These are phyloP conservation scores for Hemicordylus capensis DNA, from an alignment of 2,113 vertebrate genomes.

Conservation along the genomic window DNA sequence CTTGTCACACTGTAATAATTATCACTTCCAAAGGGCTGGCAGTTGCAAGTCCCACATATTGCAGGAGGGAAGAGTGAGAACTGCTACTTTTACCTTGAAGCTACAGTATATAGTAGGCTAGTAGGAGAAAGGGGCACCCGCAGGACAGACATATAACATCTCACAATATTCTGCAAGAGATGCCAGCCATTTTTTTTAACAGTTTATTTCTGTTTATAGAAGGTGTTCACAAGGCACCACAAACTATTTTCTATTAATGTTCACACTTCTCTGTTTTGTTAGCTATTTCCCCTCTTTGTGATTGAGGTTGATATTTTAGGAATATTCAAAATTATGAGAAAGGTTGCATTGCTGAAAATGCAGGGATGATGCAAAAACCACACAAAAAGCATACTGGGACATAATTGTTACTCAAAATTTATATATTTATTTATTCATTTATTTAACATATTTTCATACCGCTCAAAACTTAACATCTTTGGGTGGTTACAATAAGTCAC, in stretches of 20 bases:
- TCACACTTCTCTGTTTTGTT: background rate
- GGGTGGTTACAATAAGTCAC: no score
- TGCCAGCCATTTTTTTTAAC: background rate
- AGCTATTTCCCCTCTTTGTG: background rate
- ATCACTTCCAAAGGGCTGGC: slow-evolving; percentile 45
- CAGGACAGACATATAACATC: background rate
- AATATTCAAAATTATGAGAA: background rate
- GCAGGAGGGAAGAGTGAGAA: slow-evolving; percentile 43
- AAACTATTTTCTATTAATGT: background rate
- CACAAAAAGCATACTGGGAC: background rate
- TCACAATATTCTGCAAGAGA: background rate
- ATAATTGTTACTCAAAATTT: no score
- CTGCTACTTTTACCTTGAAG: slow-evolving; percentile 41
- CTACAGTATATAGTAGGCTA: slow-evolving; percentile 3
- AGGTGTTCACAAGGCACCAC: background rate
- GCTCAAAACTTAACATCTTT: no score
- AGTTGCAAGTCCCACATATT: slow-evolving; percentile 30
- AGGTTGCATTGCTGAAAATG: background rate
- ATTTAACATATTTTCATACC: no score
- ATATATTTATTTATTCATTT: no score
- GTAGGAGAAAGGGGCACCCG: slow-evolving; percentile 24
- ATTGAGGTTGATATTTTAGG: background rate
- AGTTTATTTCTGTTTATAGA: slow-evolving; percentile 40
- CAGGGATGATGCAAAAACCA: background rate
- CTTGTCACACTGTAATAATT: slow-evolving; percentile 49